phyloP scores from a whole-genome alignment of 1,140 invertebrate species.

The Parapsyche elsis region DNA sequence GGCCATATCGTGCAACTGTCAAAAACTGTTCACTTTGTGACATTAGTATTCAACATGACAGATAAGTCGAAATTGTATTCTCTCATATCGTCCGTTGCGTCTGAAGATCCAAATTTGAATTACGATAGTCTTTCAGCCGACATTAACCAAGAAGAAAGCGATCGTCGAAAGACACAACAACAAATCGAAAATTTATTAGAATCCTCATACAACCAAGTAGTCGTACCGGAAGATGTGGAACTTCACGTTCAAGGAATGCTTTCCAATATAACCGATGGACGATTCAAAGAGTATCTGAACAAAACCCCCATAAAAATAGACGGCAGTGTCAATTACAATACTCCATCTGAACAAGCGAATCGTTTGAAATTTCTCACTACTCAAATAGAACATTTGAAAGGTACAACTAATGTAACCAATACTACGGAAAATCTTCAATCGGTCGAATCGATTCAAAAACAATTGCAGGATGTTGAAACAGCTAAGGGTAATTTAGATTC shows the following conservation, averaged over 20 bases:
- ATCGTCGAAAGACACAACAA: background rate
- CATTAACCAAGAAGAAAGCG: too few relatives aligned
- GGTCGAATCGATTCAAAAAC: background rate
- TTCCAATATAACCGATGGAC: slow-evolving; percentile 42
- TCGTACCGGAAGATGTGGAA: background rate
- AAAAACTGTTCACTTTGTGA: background rate
- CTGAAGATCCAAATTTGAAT: background rate
- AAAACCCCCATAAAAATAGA: background rate
- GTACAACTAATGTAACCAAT: background rate
- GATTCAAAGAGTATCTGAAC: slow-evolving; percentile 43
- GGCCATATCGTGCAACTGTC: background rate
- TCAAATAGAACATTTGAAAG: background rate
- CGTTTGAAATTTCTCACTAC: background rate
- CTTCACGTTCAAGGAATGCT: slow-evolving; percentile 37
- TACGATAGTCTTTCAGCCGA: background rate
- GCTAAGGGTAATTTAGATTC: background rate
- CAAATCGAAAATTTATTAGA: background rate
- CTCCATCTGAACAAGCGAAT: background rate
- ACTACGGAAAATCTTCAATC: background rate
- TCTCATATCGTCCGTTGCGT: background rate
- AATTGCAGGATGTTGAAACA: background rate
- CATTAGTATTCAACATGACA: background rate
- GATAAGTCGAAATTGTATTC: background rate
- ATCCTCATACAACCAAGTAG: background rate
- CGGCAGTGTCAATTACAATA: background rate